Percentiles rank a stretch among this genome's conserved stretches.
These are phyloP conservation scores for Daubentonia madagascariensis DNA, from an alignment of 2,113 vertebrate genomes.

Conservation along the genomic window DNA sequence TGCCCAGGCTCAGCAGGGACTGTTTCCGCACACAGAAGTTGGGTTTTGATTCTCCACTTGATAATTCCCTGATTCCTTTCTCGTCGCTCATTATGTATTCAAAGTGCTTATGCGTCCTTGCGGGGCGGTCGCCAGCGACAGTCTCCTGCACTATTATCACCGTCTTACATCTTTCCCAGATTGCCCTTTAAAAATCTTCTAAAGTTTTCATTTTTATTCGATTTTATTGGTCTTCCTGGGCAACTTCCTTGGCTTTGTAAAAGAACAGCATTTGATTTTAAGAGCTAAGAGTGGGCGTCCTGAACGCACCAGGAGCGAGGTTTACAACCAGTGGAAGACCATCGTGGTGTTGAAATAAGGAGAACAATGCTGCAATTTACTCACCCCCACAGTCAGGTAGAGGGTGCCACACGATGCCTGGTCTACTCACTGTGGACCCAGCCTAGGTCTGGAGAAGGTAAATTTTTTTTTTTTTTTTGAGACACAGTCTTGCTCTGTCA, in stretches of 20 bases:
- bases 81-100: rapidly evolving
- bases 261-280: conserved; percentile 4
- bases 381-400: neutral
- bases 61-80: neutral
- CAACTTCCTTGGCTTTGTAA: neutral
- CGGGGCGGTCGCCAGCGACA: rapidly evolving
- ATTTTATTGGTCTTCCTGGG: conserved; percentile 2
- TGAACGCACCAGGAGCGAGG: rapidly evolving
- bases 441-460: neutral
- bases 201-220: neutral
- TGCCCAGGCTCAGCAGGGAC: neutral
- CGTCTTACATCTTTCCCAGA: neutral
- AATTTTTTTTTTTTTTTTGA: too few relatives aligned
- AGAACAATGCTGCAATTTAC: rapidly evolving
- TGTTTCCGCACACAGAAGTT: rapidly evolving
- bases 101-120: rapidly evolving
- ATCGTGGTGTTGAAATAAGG: rapidly evolving
- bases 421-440: rapidly evolving
- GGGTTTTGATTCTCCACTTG: neutral
- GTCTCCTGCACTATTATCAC: neutral
- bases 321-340: too few relatives aligned
- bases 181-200: neutral
- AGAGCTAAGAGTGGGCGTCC: neutral
- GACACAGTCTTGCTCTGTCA: too few relatives aligned
- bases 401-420: rapidly evolving